phyloP scores from a whole-genome alignment of 2,113 vertebrate genomes.

The Phylloscopus whistleri region DNA sequence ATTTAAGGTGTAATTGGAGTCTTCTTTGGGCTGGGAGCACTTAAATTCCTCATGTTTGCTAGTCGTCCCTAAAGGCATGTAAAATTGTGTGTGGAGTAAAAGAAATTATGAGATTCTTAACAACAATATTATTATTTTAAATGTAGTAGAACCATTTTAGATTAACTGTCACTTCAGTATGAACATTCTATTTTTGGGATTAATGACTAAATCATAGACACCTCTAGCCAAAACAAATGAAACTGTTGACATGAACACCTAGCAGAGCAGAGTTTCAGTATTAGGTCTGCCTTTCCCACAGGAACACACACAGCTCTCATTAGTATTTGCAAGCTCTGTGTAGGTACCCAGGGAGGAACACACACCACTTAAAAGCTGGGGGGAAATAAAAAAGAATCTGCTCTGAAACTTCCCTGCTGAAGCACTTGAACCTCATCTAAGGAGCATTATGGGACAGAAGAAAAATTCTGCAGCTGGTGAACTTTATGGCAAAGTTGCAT shows the following conservation, averaged over 20 bases:
- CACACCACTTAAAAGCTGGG: neutral
- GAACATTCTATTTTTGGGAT: neutral
- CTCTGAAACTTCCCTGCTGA: neutral
- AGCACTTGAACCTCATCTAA: neutral
- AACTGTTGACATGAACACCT: neutral
- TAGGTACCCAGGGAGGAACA: neutral
- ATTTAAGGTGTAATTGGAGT: conserved; percentile 48
- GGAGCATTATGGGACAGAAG: neutral
- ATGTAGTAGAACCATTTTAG: neutral
- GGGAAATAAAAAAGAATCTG: neutral
- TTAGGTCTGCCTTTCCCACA: neutral
- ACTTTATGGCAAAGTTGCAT: neutral
- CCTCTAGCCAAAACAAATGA: neutral
- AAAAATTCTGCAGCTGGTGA: neutral
- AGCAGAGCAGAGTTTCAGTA: neutral
- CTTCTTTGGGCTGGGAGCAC: conserved; percentile 20
- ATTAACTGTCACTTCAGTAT: neutral
- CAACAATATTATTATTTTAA: neutral
- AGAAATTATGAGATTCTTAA: neutral
- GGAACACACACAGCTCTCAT: neutral
- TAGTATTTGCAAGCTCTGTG: neutral
- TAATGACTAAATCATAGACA: neutral
- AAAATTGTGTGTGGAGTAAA: conserved; percentile 45
- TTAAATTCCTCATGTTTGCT: conserved; percentile 39
- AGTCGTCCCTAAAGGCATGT: neutral